These are phyloP conservation scores for Papilio helenus DNA, from an alignment of 1,140 invertebrate species.

Conservation along the genomic window DNA sequence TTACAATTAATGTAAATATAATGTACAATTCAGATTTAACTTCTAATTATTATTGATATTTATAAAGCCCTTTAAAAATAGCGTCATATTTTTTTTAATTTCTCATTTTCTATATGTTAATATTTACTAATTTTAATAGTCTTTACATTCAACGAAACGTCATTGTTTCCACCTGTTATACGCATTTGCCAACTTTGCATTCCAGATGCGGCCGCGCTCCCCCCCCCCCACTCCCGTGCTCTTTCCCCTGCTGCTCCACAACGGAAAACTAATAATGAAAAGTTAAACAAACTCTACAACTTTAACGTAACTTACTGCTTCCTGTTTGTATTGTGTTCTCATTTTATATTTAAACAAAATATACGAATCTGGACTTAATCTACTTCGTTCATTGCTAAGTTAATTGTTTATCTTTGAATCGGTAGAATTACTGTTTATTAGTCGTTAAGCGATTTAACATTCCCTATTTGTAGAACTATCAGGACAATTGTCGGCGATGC, in stretches of 20 bases:
- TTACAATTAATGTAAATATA: too few species aligned
- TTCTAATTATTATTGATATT: too few species aligned
- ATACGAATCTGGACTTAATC: background rate
- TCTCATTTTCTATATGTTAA: too few species aligned
- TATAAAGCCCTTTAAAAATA: too few species aligned
- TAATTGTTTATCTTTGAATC: too few species aligned
- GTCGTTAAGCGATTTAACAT: background rate
- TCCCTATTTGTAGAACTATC: background rate
- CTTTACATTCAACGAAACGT: background rate
- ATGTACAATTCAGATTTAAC: too few species aligned
- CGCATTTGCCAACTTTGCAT: conserved; percentile 14
- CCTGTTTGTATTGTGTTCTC: conserved; percentile 6
- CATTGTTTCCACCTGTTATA: conserved; percentile 13
- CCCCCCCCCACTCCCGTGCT: too few species aligned
- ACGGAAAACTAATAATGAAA: conserved; percentile 39
- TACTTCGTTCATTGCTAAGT: background rate
- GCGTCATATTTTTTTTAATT: too few species aligned
- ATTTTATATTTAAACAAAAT: conserved; percentile 10
- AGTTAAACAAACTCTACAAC: conserved; percentile 37
- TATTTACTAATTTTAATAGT: too few species aligned
- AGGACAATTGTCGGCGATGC: background rate
- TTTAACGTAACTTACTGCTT: conserved; percentile 1
- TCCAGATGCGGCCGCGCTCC: background rate
- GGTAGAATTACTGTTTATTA: background rate
- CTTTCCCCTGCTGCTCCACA: background rate